Percentiles rank a stretch among this genome's conserved stretches.
Evolutionary conservation across 2,888 invertebrate genomes (phyloP).

Genomic region (Lycaena phlaeas): DNA sequence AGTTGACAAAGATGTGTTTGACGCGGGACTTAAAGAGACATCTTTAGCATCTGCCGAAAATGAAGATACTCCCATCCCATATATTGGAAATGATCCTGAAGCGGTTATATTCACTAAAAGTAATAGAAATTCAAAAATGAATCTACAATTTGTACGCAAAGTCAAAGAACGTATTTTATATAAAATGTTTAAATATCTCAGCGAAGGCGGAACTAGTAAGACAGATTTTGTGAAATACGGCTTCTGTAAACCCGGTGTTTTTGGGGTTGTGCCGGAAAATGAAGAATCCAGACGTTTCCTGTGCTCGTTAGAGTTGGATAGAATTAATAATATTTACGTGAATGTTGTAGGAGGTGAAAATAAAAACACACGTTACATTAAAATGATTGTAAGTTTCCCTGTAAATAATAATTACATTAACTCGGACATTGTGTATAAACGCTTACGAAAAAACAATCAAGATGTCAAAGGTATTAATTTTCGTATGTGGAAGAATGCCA

Average conservation of each 20-base stretch:
- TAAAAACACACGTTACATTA: conserved; percentile 31
- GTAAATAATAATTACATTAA: conserved; percentile 16
- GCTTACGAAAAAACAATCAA: conserved; percentile 39
- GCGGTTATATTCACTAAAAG: conserved; percentile 37
- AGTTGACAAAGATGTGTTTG: conserved; percentile 52
- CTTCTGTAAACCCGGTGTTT: conserved; percentile 37
- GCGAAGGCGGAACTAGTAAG: conserved; percentile 27
- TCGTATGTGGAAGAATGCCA: conserved; percentile 38
- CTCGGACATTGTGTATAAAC: conserved; percentile 27
- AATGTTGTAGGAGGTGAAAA: conserved; percentile 37
- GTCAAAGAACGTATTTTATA: conserved; percentile 49
- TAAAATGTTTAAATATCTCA: conserved; percentile 43
- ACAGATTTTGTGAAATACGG: conserved; percentile 54
- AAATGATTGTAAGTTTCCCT: conserved; percentile 30
- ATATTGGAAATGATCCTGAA: conserved; percentile 29
- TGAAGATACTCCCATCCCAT: conserved; percentile 39
- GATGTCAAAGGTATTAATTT: conserved; percentile 49
- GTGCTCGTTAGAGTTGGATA: conserved; percentile 35
- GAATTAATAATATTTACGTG: conserved; percentile 31
- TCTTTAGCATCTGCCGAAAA: conserved; percentile 25
- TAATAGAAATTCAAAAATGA: conserved; percentile 37
- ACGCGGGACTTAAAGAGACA: conserved; percentile 38
- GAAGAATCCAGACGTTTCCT: conserved; percentile 46
- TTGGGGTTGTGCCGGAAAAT: conserved; percentile 50
- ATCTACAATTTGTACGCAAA: conserved; percentile 36